These are phyloP conservation scores for Lycia hirtaria DNA, from an alignment of 2,888 invertebrate genomes.

Conservation along the genomic window DNA sequence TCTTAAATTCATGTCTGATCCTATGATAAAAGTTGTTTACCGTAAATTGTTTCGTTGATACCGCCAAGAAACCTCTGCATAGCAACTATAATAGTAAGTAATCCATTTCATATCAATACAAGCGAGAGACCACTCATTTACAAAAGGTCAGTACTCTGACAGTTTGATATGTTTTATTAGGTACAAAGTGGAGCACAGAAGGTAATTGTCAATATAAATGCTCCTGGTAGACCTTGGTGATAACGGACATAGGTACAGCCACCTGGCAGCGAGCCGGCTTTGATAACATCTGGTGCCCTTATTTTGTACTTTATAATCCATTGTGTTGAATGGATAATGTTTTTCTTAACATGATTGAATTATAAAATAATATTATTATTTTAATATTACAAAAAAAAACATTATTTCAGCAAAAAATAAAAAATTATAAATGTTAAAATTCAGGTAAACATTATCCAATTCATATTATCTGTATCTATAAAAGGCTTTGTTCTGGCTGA, in stretches of 20 bases:
- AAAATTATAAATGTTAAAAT: no score
- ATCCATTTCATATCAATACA: neutral
- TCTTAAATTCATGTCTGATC: no score
- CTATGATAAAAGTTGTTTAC: no score
- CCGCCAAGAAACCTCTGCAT: neutral
- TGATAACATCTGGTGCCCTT: constrained; percentile 33
- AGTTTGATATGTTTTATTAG: constrained; percentile 17
- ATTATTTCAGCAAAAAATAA: no score
- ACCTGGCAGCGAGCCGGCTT: constrained; percentile 2
- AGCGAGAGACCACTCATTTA: neutral
- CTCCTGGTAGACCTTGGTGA: constrained; percentile 25
- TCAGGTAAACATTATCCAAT: no score
- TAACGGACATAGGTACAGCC: constrained; percentile 14
- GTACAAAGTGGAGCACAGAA: constrained; percentile 24
- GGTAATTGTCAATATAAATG: constrained; percentile 24
- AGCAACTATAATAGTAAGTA: neutral
- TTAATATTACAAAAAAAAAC: no score
- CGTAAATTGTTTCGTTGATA: no score
- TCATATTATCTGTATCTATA: no score
- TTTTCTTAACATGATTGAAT: no score
- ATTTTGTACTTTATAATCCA: neutral
- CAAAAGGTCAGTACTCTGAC: constrained; percentile 15
- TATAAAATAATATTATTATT: no score
- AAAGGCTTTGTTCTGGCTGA: no score
- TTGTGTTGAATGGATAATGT: no score